These are phyloP conservation scores for Macrophya annulata DNA, from an alignment of 2,888 invertebrate species.

Conservation along the genomic window DNA sequence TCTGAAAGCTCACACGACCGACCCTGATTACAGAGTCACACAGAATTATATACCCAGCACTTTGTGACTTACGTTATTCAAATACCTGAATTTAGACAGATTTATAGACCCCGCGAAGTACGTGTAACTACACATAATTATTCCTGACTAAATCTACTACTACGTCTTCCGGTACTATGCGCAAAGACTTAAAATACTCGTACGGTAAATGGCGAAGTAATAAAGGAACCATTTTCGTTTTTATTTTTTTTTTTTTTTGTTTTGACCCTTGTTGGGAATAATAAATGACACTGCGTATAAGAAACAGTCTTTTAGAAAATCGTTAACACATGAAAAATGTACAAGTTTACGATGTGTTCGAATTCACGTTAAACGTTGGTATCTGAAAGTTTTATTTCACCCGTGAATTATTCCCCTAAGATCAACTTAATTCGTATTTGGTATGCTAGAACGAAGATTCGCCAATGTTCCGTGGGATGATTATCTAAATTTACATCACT, in stretches of 20 bases:
- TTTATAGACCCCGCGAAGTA: slow-evolving; percentile 22
- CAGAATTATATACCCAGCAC: slow-evolving; percentile 22
- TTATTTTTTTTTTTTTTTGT: neutral
- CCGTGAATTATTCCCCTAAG: neutral
- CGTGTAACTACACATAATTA: slow-evolving; percentile 3
- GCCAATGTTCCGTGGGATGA: slow-evolving; percentile 20
- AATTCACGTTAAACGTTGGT: neutral
- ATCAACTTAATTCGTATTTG: neutral
- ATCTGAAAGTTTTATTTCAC: neutral
- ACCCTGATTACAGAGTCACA: slow-evolving; percentile 20
- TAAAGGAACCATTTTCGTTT: neutral
- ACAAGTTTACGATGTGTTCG: neutral
- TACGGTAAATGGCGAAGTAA: neutral
- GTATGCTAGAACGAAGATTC: neutral
- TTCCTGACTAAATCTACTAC: neutral
- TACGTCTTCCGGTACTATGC: neutral
- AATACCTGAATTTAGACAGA: slow-evolving; percentile 29
- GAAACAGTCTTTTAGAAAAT: neutral
- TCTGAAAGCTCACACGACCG: neutral
- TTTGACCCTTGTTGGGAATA: neutral
- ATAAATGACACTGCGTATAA: neutral
- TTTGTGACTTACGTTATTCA: slow-evolving; percentile 32
- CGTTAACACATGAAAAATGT: neutral
- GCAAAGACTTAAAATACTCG: neutral
- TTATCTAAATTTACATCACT: neutral